A percentile compares a stretch with the other conserved stretches of the same genome.
These are phyloP conservation scores for Thomomys bottae DNA, from an alignment of 2,113 vertebrate genomes.

Conservation along the genomic window DNA sequence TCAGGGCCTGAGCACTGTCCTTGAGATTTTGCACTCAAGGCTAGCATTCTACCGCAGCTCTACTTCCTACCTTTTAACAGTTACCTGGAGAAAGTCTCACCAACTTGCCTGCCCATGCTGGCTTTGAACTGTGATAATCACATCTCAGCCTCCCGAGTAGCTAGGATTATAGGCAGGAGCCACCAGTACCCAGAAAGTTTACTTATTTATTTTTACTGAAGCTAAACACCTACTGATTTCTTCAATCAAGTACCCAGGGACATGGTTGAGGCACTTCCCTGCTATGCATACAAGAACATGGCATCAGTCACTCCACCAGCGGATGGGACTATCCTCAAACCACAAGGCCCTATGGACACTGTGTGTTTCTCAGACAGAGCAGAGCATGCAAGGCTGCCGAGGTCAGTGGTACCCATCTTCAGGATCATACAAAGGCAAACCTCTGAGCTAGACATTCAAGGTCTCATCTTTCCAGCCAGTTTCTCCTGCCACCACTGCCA, in stretches of 20 bases:
- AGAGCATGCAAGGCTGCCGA: background rate
- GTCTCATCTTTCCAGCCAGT: background rate
- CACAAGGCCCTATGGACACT: background rate
- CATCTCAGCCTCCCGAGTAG: too few species aligned
- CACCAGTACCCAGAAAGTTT: too few species aligned
- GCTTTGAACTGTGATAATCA: too few species aligned
- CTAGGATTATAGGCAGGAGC: too few species aligned
- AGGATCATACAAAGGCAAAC: background rate
- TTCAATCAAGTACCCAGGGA: background rate
- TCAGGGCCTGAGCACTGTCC: too few species aligned
- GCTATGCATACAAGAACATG: background rate
- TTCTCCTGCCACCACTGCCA: background rate
- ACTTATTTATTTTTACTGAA: background rate
- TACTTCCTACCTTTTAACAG: too few species aligned
- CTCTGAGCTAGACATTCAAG: background rate
- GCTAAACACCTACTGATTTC: background rate
- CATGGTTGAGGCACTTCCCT: background rate
- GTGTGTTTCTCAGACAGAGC: fast-evolving
- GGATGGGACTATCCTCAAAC: too few species aligned
- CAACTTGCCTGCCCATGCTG: too few species aligned
- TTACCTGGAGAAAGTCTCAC: too few species aligned
- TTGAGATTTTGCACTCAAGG: too few species aligned
- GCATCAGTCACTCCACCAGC: too few species aligned
- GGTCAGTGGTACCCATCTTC: background rate
- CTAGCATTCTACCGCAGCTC: too few species aligned